Conservation (phyloP, 2,797 vertebrate genomes). For the Propithecus deckenii region DNA sequence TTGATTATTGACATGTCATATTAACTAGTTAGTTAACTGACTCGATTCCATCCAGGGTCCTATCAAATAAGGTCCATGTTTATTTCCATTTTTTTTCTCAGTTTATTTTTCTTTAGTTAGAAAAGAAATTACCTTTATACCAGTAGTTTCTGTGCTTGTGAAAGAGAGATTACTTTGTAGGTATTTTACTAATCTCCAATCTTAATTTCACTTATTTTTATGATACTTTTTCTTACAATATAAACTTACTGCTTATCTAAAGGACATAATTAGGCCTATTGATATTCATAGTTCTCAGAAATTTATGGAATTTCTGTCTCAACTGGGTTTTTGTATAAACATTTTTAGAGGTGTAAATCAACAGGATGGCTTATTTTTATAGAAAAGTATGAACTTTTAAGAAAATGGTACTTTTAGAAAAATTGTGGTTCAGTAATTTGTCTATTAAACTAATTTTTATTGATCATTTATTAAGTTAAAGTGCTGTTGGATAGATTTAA, state of each 20-base stretch:
- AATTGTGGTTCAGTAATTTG: not conserved
- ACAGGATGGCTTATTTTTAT: not conserved
- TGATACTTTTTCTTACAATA: not conserved
- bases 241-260: slow-evolving; percentile 14
- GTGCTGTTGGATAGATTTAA: not conserved
- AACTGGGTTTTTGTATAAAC: slow-evolving; percentile 21
- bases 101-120: slow-evolving; percentile 20
- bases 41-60: not conserved
- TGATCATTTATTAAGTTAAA: slow-evolving; percentile 35
- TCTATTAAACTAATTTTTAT: slow-evolving; percentile 5
- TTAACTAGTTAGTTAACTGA: not conserved
- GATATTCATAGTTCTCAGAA: slow-evolving; percentile 20
- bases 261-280: not conserved
- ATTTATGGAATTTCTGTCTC: slow-evolving; percentile 9
- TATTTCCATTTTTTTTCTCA: not conserved
- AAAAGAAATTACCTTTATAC: not conserved
- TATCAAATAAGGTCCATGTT: not conserved
- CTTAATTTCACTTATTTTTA: slow-evolving; percentile 46
- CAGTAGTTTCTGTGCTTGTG: not conserved
- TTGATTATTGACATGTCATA: not conserved
- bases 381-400: slow-evolving; percentile 4
- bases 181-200: not conserved
- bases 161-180: slow-evolving; percentile 37
- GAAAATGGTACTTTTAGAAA: slow-evolving; percentile 20
- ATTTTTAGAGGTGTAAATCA: slow-evolving; percentile 24